Base-by-base conservation (phyloP, 2,113 vertebrate genomes). In the Machaerirhynchus nigripectus region DNA sequence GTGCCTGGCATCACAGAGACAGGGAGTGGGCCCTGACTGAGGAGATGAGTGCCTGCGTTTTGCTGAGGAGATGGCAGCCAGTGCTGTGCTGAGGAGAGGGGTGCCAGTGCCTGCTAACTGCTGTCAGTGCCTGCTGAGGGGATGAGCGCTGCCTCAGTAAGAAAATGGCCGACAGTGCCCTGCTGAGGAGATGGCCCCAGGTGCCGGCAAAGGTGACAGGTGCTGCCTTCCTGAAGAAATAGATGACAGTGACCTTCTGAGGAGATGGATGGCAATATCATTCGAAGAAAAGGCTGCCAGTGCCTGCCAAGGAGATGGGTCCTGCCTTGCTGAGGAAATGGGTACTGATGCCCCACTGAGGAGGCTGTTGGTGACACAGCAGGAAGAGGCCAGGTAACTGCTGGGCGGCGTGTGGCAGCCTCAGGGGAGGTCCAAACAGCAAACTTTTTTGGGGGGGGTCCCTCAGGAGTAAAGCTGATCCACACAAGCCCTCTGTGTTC, bases 91-190 rank as follows among this genome's bases (percentile, higher is more conserved):
- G 35, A 68, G 39, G 20, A 69, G 7, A 57, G 30, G 5, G 15
- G 3, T n/a, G 50, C 13, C 63, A 35, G 27, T 4, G 16, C 14
- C n/a, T 6, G 7, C 75, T 50, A 7, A 39, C 23, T 13, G 42
- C 23, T 6, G 23, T 2, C 27, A 13, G 30, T 4, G 23, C 44
- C 18, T 16, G 61, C 47, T 47, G 19, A 91, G 76, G 75, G 19
- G 6, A 23, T 5, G 40, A 24, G 23, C 0, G 0, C 12, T 5
- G 27, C 69, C n/a, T 35, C 7, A 3, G 55, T 3, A 3, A 33
- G 63, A n/a, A 26, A 46, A 53, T 11, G 37, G 59, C 24, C 0
- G 4, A 7, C 33, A 4, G 64, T 4, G 28, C 28, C 53, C 50
- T 27, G 75, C 75, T 79, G 76, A 65, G 50, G 76, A 27, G 24